phyloP scores from a whole-genome alignment of 2,888 invertebrate species.

The Cephus rjabovi region DNA sequence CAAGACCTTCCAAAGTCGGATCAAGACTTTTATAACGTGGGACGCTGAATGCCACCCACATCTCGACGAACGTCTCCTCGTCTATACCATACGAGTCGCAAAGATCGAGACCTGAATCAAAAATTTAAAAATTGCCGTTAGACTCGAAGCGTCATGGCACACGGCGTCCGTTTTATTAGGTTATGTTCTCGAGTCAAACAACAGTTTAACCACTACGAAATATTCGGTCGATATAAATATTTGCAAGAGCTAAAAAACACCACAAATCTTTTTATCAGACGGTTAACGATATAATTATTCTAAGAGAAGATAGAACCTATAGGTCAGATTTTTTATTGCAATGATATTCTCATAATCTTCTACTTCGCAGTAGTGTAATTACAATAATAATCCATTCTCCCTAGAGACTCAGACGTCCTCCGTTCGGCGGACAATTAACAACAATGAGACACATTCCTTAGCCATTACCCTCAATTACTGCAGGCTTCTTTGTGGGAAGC shows the following conservation, averaged over 20 bases:
- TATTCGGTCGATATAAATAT: not conserved
- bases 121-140: not conserved
- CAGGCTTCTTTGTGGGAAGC: constrained; percentile 1
- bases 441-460: constrained; percentile 22
- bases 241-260: not conserved
- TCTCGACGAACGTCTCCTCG: constrained; percentile 52
- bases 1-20: constrained; percentile 44
- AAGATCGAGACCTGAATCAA: constrained; percentile 50
- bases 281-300: not conserved
- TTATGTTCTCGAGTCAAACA: not conserved
- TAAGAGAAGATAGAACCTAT: not conserved
- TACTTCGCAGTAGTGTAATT: not conserved
- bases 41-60: constrained; percentile 55
- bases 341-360: not conserved
- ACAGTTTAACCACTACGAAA: not conserved
- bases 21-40: constrained; percentile 30
- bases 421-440: constrained; percentile 22
- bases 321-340: not conserved
- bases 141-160: not conserved
- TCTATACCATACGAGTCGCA: constrained; percentile 45
- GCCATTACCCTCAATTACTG: constrained; percentile 17
- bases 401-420: constrained; percentile 1
- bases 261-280: not conserved
- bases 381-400: not conserved
- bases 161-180: not conserved